A percentile compares a stretch with the other conserved stretches of the same genome.
phyloP scores from a whole-genome alignment of 2,797 vertebrate species.

The Anabacerthia variegaticeps region DNA sequence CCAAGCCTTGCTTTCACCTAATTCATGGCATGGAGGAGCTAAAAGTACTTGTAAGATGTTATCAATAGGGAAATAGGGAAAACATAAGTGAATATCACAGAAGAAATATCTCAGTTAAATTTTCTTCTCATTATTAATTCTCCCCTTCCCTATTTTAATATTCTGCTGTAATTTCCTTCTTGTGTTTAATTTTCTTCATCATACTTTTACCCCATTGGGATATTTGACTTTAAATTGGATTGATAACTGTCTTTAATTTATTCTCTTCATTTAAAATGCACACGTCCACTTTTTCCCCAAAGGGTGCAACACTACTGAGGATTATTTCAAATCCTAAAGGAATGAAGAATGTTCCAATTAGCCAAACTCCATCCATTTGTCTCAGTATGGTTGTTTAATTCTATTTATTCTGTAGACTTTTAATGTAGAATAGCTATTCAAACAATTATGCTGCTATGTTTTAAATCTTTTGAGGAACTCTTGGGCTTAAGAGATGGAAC shows the following conservation, averaged over 20 bases:
- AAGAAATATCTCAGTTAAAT: not conserved
- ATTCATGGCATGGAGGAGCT: not conserved
- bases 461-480: not conserved
- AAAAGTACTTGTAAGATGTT: constrained; percentile 7
- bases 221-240: constrained; percentile 37
- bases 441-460: not conserved
- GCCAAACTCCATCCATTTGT: not conserved
- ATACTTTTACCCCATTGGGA: constrained; percentile 17
- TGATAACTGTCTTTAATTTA: constrained; percentile 30
- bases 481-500: not conserved
- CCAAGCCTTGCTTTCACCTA: constrained; percentile 18
- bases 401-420: not conserved
- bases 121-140: constrained; percentile 36
- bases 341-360: not conserved
- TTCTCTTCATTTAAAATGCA: constrained; percentile 16
- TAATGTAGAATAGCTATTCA: not conserved
- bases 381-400: not conserved
- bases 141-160: not conserved
- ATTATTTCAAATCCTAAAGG: constrained; percentile 22
- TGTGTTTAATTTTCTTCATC: constrained; percentile 38
- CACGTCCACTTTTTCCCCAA: not conserved
- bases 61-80: constrained; percentile 1
- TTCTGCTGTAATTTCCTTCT: constrained; percentile 2
- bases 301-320: not conserved
- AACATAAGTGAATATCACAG: not conserved